Conservation (phyloP, 2,888 invertebrate species). For the Malthinus flaveolus region DNA sequence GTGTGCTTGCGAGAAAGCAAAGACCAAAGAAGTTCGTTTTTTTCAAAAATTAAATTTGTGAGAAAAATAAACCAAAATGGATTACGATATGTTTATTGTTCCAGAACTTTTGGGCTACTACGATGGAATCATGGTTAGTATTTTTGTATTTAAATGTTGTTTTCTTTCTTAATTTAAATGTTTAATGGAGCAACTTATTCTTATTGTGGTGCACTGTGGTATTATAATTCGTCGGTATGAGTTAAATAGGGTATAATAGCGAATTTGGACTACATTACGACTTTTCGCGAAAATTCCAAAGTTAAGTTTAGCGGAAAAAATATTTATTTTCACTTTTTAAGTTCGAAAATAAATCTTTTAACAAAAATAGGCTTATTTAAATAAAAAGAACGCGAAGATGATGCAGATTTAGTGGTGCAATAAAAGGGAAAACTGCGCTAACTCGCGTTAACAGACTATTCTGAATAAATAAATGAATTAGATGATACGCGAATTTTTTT, state of each 20-base stretch:
- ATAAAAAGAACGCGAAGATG: slow-evolving; percentile 2
- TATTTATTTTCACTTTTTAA: no score
- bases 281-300: no score
- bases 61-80: slow-evolving; percentile 53
- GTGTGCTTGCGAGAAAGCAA: slow-evolving; percentile 31
- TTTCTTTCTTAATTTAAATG: no score
- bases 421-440: not conserved
- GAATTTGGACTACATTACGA: no score
- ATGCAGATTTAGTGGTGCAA: slow-evolving; percentile 3
- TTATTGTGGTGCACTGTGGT: no score
- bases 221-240: no score
- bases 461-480: slow-evolving; percentile 4
- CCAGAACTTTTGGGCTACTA: slow-evolving; percentile 67
- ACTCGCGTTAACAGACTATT: not conserved
- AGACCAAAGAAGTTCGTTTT: slow-evolving; percentile 1
- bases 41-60: slow-evolving; percentile 2
- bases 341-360: no score
- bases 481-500: not conserved
- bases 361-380: not conserved
- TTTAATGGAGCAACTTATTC: no score
- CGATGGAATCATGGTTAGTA: slow-evolving; percentile 61
- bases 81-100: slow-evolving; percentile 68
- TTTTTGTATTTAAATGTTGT: not conserved
- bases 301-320: no score
- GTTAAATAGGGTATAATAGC: no score